Percentiles rank a stretch among this genome's conserved stretches.
Conservation (phyloP, 2,113 vertebrate genomes). For the human region GRCh38 chr7:156233501-156234000, state of each 20-base stretch:
- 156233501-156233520: background rate
- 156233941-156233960: accelerated
- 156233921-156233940: accelerated
- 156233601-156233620: accelerated
- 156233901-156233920: accelerated
- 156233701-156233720: no score
- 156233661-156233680: no score
- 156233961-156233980: background rate
- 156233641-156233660: accelerated
- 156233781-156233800: accelerated
- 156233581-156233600: accelerated
- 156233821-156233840: accelerated
- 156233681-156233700: background rate
- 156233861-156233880: accelerated
- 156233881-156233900: accelerated
- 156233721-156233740: accelerated
- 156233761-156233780: accelerated
- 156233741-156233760: background rate
- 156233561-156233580: background rate
- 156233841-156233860: accelerated
- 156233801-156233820: accelerated
- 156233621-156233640: accelerated
- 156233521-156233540: background rate
- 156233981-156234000: accelerated
- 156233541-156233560: accelerated